Evolutionary conservation across 2,113 vertebrate species (phyloP), one percentile per base, ranked within the genome.

Genomic region (Aphelocoma coerulescens): DNA sequence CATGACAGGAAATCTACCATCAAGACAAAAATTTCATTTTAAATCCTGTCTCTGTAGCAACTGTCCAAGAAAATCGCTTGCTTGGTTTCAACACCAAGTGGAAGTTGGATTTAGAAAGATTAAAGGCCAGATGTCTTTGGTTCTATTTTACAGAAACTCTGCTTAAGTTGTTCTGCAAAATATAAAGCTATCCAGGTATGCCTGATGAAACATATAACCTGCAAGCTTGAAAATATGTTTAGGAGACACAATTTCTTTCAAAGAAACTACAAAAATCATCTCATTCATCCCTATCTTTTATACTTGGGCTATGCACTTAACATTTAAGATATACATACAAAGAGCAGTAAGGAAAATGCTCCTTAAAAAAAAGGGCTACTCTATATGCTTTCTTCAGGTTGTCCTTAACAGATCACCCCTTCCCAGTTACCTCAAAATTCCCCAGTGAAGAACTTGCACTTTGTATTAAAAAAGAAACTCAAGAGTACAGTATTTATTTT

Each of bases 21-120:
- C 66, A 94, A 93, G 85, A 93, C 85, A 77, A 93, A 76, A 6
- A 76, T 82, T 94, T 93, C 20, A 93, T 83, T 93, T 89, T 27
- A 93, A 96, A 90, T 76, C 78, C 78, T 2, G 15, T 85, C 66
- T 85, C 41, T 41, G 49, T 43, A 91, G 58, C 58, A 89, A 89
- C 41, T 46, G 51, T 58, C 62, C 51, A 94, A 85, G 71, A 94
- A 93, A 93, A 87, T 51, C 0, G 0, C 46, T 78, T 62, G 32
- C 74, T 89, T 69, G 20, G 62, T 89, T 85, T 93, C 77, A 93
- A 62, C 30, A 88, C 18, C 28, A 85, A 82, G 51, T 69, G 76
- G 51, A 82, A 94, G 74, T 10, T 87, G 81, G 74, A 89, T 76
- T 91, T 89, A 87, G 58, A 89, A 82, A 79, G 61, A 91, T 81